Percentiles rank a stretch among this genome's conserved stretches.
These are phyloP conservation scores for Geotrypetes seraphini DNA, from an alignment of 2,797 vertebrate genomes.

Conservation along the genomic window DNA sequence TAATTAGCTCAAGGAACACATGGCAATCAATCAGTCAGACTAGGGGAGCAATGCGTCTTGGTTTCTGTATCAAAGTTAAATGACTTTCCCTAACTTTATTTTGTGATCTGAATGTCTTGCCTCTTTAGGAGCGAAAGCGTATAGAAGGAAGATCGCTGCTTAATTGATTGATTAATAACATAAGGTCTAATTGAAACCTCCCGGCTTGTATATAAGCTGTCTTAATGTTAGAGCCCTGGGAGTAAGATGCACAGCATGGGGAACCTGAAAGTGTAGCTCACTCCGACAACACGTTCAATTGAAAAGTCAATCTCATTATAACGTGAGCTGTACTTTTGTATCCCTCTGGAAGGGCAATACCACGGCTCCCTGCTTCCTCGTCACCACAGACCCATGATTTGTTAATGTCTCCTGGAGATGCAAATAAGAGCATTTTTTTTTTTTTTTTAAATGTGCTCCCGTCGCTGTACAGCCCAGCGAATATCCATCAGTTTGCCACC, in stretches of 20 bases:
- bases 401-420: slow-evolving; percentile 38
- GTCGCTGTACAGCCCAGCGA: slow-evolving; percentile 36
- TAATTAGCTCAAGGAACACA: too few relatives aligned
- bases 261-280: slow-evolving; percentile 34
- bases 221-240: slow-evolving; percentile 57
- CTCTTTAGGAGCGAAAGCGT: slow-evolving; percentile 48
- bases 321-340: slow-evolving; percentile 41
- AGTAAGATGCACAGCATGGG: slow-evolving; percentile 44
- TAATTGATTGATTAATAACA: slow-evolving; percentile 65
- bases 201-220: slow-evolving; percentile 46
- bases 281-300: slow-evolving; percentile 39
- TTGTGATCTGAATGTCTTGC: neutral
- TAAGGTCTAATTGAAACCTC: slow-evolving; percentile 54
- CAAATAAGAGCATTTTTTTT: slow-evolving; percentile 33
- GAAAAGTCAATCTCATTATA: slow-evolving; percentile 60
- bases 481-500: slow-evolving; percentile 50
- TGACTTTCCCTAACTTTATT: accelerated
- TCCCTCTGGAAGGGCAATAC: slow-evolving; percentile 39
- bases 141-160: slow-evolving; percentile 37
- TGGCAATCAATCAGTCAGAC: accelerated
- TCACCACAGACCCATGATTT: slow-evolving; percentile 34
- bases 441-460: slow-evolving; percentile 46
- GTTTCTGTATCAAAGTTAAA: neutral
- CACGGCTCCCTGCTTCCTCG: slow-evolving; percentile 28
- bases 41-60: accelerated